These are phyloP conservation scores for Megaceryle maxima DNA, from an alignment of 2,113 vertebrate species.

Conservation along the genomic window DNA sequence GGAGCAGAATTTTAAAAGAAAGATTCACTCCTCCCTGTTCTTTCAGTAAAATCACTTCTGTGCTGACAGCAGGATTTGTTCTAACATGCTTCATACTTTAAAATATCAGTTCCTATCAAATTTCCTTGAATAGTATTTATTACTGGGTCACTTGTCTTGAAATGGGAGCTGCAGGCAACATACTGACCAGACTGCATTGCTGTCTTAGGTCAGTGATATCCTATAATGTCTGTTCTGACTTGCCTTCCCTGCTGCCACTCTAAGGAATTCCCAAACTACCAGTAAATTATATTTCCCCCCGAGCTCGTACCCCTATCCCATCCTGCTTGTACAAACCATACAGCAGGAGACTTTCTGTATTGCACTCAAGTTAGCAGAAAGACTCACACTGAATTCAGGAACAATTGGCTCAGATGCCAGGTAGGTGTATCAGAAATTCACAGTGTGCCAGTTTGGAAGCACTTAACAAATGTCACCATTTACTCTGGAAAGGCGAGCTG, in stretches of 20 bases:
- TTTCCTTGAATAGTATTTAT: background rate
- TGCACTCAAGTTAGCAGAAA: background rate
- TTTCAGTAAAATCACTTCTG: background rate
- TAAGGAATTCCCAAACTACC: background rate
- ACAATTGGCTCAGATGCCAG: background rate
- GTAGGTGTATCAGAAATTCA: background rate
- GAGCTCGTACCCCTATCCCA: background rate
- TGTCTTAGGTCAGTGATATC: background rate
- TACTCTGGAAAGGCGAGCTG: background rate
- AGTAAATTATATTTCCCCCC: background rate
- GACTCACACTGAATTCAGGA: background rate
- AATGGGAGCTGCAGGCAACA: background rate
- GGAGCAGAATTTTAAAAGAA: background rate
- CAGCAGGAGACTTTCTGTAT: background rate
- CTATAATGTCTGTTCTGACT: background rate
- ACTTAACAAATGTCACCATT: background rate
- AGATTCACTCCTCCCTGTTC: background rate
- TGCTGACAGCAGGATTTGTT: background rate
- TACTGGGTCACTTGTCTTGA: background rate
- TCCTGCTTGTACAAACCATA: background rate
- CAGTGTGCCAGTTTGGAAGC: background rate
- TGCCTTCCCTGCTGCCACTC: background rate
- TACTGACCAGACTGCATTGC: background rate
- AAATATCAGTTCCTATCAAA: background rate
- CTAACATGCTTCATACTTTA: rapidly evolving